Percentiles rank a stretch among this genome's conserved stretches.
Evolutionary conservation across 2,113 vertebrate species (phyloP).

Genomic region (Gymnarchus niloticus): DNA sequence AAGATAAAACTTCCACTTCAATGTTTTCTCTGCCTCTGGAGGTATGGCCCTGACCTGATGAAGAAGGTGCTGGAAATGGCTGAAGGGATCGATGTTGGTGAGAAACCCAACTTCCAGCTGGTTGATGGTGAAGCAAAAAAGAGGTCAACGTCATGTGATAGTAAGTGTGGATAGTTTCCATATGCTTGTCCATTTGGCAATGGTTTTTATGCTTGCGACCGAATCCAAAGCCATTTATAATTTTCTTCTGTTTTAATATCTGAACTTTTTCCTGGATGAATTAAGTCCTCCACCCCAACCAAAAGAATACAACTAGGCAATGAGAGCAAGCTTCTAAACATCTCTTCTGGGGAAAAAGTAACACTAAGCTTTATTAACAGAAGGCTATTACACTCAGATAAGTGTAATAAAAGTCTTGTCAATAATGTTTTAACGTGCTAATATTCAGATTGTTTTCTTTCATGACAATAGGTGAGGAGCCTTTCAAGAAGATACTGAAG

Average conservation of each 20-base stretch:
- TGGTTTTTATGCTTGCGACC: background rate
- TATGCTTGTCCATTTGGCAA: no score
- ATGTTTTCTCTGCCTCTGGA: conserved; percentile 40
- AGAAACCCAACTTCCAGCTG: conserved; percentile 75
- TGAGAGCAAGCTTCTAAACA: no score
- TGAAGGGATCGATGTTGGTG: conserved; percentile 77
- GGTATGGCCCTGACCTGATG: conserved; percentile 77
- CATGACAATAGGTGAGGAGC: conserved; percentile 69
- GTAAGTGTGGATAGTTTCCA: conserved; percentile 63
- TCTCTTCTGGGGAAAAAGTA: background rate
- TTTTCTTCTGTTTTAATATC: background rate
- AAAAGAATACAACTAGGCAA: background rate
- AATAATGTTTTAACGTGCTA: background rate
- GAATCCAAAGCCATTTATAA: background rate
- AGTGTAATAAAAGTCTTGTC: background rate
- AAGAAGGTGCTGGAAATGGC: conserved; percentile 84
- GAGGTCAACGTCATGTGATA: conserved; percentile 68
- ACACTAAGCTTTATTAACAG: background rate
- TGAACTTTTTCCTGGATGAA: background rate
- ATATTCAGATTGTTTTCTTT: background rate
- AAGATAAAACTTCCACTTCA: background rate
- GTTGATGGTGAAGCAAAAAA: conserved; percentile 75
- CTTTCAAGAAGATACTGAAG: conserved; percentile 79
- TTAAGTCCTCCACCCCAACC: no score
- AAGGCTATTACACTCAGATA: background rate